These are phyloP conservation scores for Ptychochromis oligacanthus DNA, from an alignment of 2,113 vertebrate species.

Conservation along the genomic window DNA sequence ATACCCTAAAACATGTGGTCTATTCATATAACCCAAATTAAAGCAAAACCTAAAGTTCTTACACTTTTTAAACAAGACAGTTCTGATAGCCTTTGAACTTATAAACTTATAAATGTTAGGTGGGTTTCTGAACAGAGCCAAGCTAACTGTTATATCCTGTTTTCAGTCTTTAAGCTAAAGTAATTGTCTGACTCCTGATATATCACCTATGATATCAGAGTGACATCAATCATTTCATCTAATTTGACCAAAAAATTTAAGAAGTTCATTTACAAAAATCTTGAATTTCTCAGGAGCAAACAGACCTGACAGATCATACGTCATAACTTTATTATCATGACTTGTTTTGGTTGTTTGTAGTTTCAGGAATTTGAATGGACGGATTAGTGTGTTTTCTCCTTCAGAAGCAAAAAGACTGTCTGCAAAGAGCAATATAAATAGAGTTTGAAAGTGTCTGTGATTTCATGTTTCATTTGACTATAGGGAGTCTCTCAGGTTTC, in stretches of 20 bases:
- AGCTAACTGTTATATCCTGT: not conserved
- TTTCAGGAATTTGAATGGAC: not conserved
- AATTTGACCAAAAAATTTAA: not conserved
- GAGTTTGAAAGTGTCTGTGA: conserved; percentile 57
- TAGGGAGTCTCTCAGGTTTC: conserved; percentile 65
- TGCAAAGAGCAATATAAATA: conserved; percentile 54
- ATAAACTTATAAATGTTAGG: no score
- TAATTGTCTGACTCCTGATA: not conserved
- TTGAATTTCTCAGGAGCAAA: not conserved
- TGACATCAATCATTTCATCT: not conserved
- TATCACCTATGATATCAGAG: not conserved
- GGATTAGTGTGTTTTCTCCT: conserved; percentile 24
- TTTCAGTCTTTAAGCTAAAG: not conserved
- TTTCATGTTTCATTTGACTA: conserved; percentile 66
- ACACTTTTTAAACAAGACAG: no score
- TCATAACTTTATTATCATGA: not conserved
- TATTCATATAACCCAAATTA: no score
- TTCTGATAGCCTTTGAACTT: no score
- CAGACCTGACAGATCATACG: not conserved
- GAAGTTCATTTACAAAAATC: not conserved
- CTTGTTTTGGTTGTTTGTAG: not conserved
- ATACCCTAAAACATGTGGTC: no score
- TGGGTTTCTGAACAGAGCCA: no score
- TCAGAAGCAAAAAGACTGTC: conserved; percentile 13
- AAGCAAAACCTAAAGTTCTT: no score